Base-by-base conservation (phyloP, 2,888 invertebrate genomes). In the Amitus sp. region DNA sequence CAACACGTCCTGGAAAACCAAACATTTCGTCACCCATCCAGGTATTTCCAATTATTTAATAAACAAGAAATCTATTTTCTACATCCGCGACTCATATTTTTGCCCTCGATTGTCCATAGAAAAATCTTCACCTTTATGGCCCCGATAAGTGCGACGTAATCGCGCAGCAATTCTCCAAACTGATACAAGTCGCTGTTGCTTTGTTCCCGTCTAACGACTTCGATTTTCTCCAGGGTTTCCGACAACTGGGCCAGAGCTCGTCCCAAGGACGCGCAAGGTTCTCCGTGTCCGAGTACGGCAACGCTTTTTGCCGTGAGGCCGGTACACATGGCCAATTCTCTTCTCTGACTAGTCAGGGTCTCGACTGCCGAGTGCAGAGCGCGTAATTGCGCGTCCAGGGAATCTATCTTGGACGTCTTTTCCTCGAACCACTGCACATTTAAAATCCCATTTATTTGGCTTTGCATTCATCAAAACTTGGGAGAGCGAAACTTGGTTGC, bases 361-460 rank as follows among this genome's bases (percentile, higher is more conserved):
- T 97, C 98, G 59, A 97, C 90, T 69, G 94, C 94, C 23, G 89
- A 86, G 81, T 93, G 93, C 47, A 98, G 84, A 69, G 95, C 94
- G 40, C 94, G 88, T 54, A 98, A 85, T 77, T 96, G 95, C 13
- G 87, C 86, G 80, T 99, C 98, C 18, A 98, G 85, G 30, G 91
- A 91, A 77, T 98, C 98, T 37, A 98, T 89, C 82, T 96, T 95
- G 4, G 89, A 87, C 19, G 93, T 90, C 76, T 96, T 96, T 82
- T 99, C 98, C 82, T 98, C 98, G 84, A 99, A 99, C 99, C 99
- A 99, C 95, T 97, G 74, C 17, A 17, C 18, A 17, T 39, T 28
- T 6, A 20, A 18, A 42, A 19, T 42, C 19, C 2, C n/a, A 19
- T 42, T 4, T 19, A 5, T 42, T 4, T 5, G n/a, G n/a, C n/a